phyloP scores from a whole-genome alignment of 2,797 vertebrate species.

The Ctenopoma kingsleyae region DNA sequence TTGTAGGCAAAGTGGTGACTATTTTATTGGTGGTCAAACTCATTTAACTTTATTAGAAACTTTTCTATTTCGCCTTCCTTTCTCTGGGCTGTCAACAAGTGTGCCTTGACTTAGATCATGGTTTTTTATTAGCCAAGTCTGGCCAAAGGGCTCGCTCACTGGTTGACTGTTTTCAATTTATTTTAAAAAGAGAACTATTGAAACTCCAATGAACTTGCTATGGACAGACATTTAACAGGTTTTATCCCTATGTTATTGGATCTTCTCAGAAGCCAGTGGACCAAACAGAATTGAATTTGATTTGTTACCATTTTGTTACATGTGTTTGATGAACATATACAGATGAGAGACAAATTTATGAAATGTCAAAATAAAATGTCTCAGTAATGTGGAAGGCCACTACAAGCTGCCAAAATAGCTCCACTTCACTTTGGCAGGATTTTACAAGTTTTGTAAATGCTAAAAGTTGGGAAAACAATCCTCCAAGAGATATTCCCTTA shows the following conservation, averaged over 20 bases:
- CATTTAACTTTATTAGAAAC: slow-evolving; percentile 70
- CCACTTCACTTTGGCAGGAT: not conserved
- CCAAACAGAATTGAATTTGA: not conserved
- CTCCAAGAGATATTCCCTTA: not conserved
- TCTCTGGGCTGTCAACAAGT: slow-evolving; percentile 59
- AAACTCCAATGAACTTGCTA: slow-evolving; percentile 35
- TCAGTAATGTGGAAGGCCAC: not conserved
- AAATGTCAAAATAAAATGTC: not conserved
- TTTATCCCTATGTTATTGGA: slow-evolving; percentile 23
- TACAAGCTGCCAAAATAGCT: not conserved
- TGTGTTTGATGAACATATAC: slow-evolving; percentile 14
- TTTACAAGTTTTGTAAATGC: not conserved
- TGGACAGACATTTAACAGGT: slow-evolving; percentile 12
- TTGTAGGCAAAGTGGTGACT: slow-evolving; percentile 59
- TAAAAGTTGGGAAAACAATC: not conserved
- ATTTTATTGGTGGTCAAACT: slow-evolving; percentile 57
- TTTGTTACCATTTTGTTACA: slow-evolving; percentile 9
- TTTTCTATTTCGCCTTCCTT: slow-evolving; percentile 43
- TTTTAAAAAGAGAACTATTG: slow-evolving; percentile 36
- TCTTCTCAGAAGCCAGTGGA: slow-evolving; percentile 6
- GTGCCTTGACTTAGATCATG: slow-evolving; percentile 52
- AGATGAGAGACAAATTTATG: not conserved
- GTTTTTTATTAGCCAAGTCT: slow-evolving; percentile 55
- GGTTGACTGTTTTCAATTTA: slow-evolving; percentile 61
- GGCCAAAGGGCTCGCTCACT: slow-evolving; percentile 23